Evolutionary conservation across 2,888 invertebrate species (phyloP).

Genomic region (Caenorhabditis sp.): DNA sequence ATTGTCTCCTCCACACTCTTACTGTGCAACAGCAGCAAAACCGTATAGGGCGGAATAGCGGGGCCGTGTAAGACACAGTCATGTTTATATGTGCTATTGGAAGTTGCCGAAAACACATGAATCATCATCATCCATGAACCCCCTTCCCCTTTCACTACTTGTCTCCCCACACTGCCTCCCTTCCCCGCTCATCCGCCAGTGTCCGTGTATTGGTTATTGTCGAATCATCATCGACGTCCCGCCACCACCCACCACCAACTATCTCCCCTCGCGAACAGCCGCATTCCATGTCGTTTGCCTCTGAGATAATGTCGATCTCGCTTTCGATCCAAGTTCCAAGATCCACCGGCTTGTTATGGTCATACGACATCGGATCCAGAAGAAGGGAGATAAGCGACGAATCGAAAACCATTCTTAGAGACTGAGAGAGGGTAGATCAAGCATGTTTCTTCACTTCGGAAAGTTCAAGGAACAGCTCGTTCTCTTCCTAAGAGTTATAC

Average conservation of each 20-base stretch:
- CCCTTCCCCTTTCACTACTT: slow-evolving; percentile 2
- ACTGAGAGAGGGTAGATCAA: too few species aligned
- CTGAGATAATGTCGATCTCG: slow-evolving; percentile 55
- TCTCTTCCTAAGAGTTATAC: too few species aligned
- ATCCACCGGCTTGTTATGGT: slow-evolving; percentile 13
- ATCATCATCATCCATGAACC: slow-evolving; percentile 22
- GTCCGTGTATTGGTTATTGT: slow-evolving; percentile 45
- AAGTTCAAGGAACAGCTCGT: not conserved
- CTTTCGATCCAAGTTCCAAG: slow-evolving; percentile 5
- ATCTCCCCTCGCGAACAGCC: not conserved
- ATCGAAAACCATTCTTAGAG: slow-evolving; percentile 31
- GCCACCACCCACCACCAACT: not conserved
- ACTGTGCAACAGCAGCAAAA: not conserved
- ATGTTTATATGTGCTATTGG: slow-evolving; percentile 48
- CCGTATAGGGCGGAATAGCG: not conserved
- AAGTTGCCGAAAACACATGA: slow-evolving; percentile 38
- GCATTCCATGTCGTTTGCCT: slow-evolving; percentile 15
- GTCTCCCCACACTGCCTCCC: too few species aligned
- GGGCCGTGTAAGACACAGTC: not conserved
- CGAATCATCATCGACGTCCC: slow-evolving; percentile 33
- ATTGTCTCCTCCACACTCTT: not conserved
- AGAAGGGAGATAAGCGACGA: not conserved
- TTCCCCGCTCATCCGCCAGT: slow-evolving; percentile 18
- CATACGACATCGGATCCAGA: slow-evolving; percentile 23
- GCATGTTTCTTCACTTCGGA: too few species aligned